Conservation (phyloP, 23 tunicate genomes). For the Halocynthia roretzi region DNA sequence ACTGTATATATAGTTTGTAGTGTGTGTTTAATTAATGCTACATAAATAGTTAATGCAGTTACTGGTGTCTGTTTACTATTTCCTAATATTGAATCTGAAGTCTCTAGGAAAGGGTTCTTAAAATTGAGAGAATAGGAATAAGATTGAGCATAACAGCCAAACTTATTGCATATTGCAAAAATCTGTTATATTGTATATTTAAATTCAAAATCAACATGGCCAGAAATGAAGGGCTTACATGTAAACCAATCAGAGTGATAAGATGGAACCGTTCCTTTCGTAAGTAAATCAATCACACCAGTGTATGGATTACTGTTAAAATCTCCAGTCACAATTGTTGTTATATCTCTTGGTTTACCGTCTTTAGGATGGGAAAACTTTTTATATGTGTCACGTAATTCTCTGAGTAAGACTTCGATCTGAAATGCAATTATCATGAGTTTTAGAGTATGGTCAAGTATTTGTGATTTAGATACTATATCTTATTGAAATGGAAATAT, state of each 20-base stretch:
- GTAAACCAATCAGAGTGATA: conserved; percentile 91
- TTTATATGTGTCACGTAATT: background rate
- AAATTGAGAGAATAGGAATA: no score
- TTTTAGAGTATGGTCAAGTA: background rate
- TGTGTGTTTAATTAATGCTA: no score
- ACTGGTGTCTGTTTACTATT: no score
- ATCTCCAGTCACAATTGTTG: conserved; percentile 78
- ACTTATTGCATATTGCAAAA: no score
- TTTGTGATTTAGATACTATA: background rate
- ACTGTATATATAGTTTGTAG: no score
- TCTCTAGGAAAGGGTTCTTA: no score
- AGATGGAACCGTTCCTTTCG: conserved; percentile 33
- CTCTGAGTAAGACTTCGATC: conserved; percentile 18
- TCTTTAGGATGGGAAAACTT: conserved; percentile 2
- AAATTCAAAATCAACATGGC: background rate
- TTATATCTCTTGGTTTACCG: background rate
- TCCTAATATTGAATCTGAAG: no score
- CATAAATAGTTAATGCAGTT: no score
- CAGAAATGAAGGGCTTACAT: conserved; percentile 28
- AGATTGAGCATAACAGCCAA: no score
- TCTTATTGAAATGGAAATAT: background rate
- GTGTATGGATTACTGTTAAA: conserved; percentile 57
- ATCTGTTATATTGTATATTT: no score
- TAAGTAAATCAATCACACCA: conserved; percentile 47
- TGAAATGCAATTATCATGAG: background rate